Percentiles rank a stretch among this genome's conserved stretches.
phyloP scores from a whole-genome alignment of 2,888 invertebrate genomes.

The Drosophila melanosoma region DNA sequence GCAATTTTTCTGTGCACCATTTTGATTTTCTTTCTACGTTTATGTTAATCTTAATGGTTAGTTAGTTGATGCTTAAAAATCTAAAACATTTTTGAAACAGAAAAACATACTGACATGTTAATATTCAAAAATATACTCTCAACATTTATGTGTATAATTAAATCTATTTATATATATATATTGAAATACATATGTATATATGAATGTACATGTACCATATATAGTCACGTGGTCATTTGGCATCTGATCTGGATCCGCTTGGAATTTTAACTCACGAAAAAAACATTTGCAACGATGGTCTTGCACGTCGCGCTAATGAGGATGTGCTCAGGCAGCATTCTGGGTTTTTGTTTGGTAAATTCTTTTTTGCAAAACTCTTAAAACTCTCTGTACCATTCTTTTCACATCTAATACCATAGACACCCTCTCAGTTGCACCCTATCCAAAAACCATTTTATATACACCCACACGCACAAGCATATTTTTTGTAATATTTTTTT shows the following conservation, averaged over 20 bases:
- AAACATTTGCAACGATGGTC: slow-evolving; percentile 84
- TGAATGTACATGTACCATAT: slow-evolving; percentile 40
- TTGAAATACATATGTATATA: slow-evolving; percentile 17
- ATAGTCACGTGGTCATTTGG: slow-evolving; percentile 93
- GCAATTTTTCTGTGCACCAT: slow-evolving; percentile 42
- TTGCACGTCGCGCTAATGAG: slow-evolving; percentile 85
- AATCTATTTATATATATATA: slow-evolving; percentile 26
- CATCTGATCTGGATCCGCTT: slow-evolving; percentile 93
- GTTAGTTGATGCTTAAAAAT: slow-evolving; percentile 30
- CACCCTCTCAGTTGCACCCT: slow-evolving; percentile 43
- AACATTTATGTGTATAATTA: slow-evolving; percentile 40
- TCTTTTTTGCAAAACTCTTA: slow-evolving; percentile 60
- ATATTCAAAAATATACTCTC: slow-evolving; percentile 35
- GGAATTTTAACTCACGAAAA: slow-evolving; percentile 86
- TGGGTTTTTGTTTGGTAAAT: slow-evolving; percentile 85
- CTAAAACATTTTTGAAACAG: slow-evolving; percentile 20
- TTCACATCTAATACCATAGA: slow-evolving; percentile 34
- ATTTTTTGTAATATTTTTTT: slow-evolving; percentile 24
- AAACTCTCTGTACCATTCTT: slow-evolving; percentile 31
- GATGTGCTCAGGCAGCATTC: slow-evolving; percentile 85
- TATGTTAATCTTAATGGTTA: slow-evolving; percentile 33
- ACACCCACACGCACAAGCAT: slow-evolving; percentile 39
- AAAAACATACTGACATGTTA: slow-evolving; percentile 42
- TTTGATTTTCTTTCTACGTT: slow-evolving; percentile 32
- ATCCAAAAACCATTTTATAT: slow-evolving; percentile 42